These are phyloP conservation scores for Adelges cooleyi DNA, from an alignment of 1,140 invertebrate genomes.

Conservation along the genomic window DNA sequence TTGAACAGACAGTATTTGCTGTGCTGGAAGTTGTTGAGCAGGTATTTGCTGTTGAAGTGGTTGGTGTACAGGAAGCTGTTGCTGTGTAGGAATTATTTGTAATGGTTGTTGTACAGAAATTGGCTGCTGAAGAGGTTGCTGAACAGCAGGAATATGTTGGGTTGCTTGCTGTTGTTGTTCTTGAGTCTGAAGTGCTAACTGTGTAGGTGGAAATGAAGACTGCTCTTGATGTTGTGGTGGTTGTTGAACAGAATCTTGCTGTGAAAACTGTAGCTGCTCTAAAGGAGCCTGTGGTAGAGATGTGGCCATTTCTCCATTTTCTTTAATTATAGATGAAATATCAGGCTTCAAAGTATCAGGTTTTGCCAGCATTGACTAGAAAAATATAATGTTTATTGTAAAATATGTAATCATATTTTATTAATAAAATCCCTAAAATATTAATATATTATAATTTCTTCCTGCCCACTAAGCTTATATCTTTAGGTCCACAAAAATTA, in stretches of 20 bases:
- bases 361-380: too few species aligned
- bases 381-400: too few species aligned
- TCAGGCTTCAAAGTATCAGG: too few species aligned
- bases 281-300: not conserved
- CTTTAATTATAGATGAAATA: not conserved
- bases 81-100: not conserved
- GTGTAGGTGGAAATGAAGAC: not conserved
- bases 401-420: too few species aligned
- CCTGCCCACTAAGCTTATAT: too few species aligned
- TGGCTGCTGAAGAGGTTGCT: not conserved
- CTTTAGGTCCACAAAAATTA: too few species aligned
- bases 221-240: not conserved
- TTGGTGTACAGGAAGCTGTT: not conserved
- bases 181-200: not conserved
- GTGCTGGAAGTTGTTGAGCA: not conserved
- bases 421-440: too few species aligned
- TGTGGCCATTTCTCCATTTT: conserved; percentile 15
- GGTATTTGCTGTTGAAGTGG: not conserved
- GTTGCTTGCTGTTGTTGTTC: not conserved
- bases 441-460: too few species aligned
- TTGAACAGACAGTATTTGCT: not conserved
- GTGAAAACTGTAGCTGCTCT: not conserved
- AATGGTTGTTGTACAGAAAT: not conserved
- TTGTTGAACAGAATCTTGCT: not conserved
- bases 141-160: not conserved